phyloP scores from a whole-genome alignment of 1,140 invertebrate genomes.

The Heliconius himera region DNA sequence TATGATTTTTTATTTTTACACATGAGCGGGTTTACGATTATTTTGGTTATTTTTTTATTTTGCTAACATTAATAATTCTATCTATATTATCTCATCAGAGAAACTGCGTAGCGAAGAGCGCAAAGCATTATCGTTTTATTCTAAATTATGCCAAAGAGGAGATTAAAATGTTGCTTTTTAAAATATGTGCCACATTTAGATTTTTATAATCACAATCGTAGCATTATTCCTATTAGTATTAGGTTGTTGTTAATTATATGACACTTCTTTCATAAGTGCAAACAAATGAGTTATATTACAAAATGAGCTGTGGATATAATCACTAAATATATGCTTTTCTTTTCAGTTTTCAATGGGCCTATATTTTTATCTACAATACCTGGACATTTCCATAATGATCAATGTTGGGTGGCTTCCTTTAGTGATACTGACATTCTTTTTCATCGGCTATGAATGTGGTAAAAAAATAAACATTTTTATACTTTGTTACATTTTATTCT shows the following conservation, averaged over 20 bases:
- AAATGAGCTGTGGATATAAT: not conserved
- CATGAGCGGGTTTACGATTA: no score
- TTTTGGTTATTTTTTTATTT: no score
- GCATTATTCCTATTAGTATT: no score
- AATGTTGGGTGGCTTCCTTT: slow-evolving; percentile 48
- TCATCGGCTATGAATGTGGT: slow-evolving; percentile 48
- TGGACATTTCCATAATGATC: slow-evolving; percentile 5
- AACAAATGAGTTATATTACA: not conserved
- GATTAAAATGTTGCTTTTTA: no score
- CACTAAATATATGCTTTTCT: not conserved
- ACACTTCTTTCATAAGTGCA: not conserved
- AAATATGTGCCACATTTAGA: not conserved
- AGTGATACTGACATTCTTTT: slow-evolving; percentile 39
- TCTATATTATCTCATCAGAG: no score
- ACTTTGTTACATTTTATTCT: no score
- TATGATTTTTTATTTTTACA: no score
- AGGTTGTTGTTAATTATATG: not conserved
- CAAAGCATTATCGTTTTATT: no score
- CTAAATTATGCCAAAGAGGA: no score
- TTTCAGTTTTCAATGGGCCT: slow-evolving; percentile 47
- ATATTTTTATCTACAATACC: slow-evolving; percentile 46
- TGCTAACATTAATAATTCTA: no score
- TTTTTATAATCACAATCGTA: not conserved
- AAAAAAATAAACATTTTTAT: slow-evolving; percentile 21
- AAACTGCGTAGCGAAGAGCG: no score